Percentiles rank a stretch among this genome's conserved stretches.
Evolutionary conservation across 2,888 invertebrate species (phyloP).

Genomic region (Dasysyrphus tricinctus): DNA sequence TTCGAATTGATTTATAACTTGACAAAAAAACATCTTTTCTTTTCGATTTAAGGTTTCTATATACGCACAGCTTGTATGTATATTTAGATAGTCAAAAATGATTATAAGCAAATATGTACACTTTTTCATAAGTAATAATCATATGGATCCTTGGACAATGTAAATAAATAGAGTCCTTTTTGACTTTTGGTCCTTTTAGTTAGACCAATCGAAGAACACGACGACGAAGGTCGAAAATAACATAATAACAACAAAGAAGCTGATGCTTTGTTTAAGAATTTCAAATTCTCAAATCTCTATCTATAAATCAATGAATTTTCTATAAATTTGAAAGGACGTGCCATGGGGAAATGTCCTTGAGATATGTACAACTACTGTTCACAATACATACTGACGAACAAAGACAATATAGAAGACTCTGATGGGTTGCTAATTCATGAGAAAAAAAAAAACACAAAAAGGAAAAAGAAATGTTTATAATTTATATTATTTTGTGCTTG

Average conservation of each 20-base stretch:
- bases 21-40: constrained; percentile 14
- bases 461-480: neutral
- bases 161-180: constrained; percentile 39
- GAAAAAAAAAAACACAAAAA: neutral
- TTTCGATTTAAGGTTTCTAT: constrained; percentile 21
- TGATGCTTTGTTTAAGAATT: constrained; percentile 22
- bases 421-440: constrained; percentile 6
- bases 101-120: constrained; percentile 54
- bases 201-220: neutral
- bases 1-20: constrained; percentile 66
- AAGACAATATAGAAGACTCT: neutral
- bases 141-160: constrained; percentile 59
- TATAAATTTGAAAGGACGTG: constrained; percentile 12
- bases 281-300: constrained; percentile 19
- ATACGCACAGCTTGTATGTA: constrained; percentile 45
- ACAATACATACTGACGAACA: neutral
- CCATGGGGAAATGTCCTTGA: constrained; percentile 44
- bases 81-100: constrained; percentile 39
- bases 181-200: constrained; percentile 1
- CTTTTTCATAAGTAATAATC: constrained; percentile 25
- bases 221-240: neutral
- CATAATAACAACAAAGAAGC: neutral
- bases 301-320: constrained; percentile 14
- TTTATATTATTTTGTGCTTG: neutral
- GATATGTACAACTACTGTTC: neutral